A percentile compares a stretch with the other conserved stretches of the same genome.
Evolutionary conservation across 2,888 invertebrate genomes (phyloP).

Genomic region (Oxystoma pomonae): DNA sequence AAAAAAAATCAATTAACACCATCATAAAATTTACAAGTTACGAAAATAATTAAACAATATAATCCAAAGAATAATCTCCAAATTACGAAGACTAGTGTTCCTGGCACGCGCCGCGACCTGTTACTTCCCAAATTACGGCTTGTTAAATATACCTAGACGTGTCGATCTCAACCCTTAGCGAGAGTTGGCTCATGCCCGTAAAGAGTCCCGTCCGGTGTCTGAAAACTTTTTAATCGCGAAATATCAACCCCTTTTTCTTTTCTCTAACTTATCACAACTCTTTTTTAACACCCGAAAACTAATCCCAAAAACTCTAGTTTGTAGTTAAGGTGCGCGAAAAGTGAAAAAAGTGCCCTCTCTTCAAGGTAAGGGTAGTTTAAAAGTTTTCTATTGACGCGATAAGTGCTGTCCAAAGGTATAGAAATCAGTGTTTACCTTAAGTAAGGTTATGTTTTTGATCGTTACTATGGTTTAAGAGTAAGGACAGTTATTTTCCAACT

Average conservation of each 20-base stretch:
- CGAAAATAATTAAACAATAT: no score
- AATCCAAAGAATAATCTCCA: no score
- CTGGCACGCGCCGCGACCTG: neutral
- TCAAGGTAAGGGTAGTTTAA: conserved; percentile 24
- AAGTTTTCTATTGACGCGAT: conserved; percentile 21
- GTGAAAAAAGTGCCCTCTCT: conserved; percentile 1
- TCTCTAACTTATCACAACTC: conserved; percentile 26
- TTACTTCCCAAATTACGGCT: neutral
- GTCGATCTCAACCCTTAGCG: neutral
- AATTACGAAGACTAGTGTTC: no score
- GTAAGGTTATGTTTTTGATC: conserved; percentile 20
- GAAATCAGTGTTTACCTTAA: conserved; percentile 20
- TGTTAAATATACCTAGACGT: neutral
- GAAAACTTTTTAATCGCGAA: conserved; percentile 28
- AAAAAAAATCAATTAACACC: no score
- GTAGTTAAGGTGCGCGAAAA: conserved; percentile 11
- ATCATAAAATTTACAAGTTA: no score
- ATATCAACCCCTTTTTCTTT: conserved; percentile 25
- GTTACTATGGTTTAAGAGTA: neutral
- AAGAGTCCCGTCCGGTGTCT: conserved; percentile 24
- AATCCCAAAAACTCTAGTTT: neutral
- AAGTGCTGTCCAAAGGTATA: conserved; percentile 11
- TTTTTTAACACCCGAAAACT: conserved; percentile 9
- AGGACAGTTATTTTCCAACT: neutral
- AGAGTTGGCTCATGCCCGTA: conserved; percentile 7